Conservation (phyloP, 2,113 vertebrate genomes). For the Coregonus clupeaformis region DNA sequence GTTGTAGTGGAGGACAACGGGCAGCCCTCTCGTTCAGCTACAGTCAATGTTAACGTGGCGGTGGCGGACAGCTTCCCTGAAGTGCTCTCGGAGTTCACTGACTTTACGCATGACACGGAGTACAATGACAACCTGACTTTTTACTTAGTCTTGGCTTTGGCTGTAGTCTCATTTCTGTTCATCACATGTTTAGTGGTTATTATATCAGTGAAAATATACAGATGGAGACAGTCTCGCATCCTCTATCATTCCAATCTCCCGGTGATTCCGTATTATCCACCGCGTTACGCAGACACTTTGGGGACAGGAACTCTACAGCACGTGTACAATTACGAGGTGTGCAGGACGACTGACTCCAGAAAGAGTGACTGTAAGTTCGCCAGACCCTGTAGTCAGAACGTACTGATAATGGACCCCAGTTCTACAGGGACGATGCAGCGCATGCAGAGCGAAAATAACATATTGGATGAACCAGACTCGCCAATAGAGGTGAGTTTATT, state of each 20-base stretch:
- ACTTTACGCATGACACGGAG: slow-evolving; percentile 30
- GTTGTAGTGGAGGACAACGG: slow-evolving; percentile 60
- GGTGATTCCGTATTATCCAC: slow-evolving; percentile 52
- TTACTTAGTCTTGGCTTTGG: slow-evolving; percentile 52
- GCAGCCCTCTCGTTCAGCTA: slow-evolving; percentile 50
- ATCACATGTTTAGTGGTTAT: slow-evolving; percentile 57
- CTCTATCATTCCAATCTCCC: slow-evolving; percentile 45
- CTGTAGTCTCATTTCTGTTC: slow-evolving; percentile 58
- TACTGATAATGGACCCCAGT: slow-evolving; percentile 38
- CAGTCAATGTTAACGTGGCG: slow-evolving; percentile 50
- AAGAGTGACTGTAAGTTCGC: slow-evolving; percentile 46
- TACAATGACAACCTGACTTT: slow-evolving; percentile 53
- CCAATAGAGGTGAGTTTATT: slow-evolving; percentile 22
- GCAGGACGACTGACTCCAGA: slow-evolving; percentile 50
- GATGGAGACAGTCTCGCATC: slow-evolving; percentile 51
- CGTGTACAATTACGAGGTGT: slow-evolving; percentile 53
- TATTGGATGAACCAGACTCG: slow-evolving; percentile 40
- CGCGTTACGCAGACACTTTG: slow-evolving; percentile 50
- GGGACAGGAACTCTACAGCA: slow-evolving; percentile 48
- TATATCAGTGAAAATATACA: slow-evolving; percentile 51
- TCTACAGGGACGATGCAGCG: slow-evolving; percentile 7
- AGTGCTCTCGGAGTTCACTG: slow-evolving; percentile 49
- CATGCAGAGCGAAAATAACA: slow-evolving; percentile 36
- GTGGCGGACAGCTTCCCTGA: slow-evolving; percentile 49
- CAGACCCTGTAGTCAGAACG: slow-evolving; percentile 34